These are phyloP conservation scores for Phalacrocorax carbo DNA, from an alignment of 2,113 vertebrate genomes.

Conservation along the genomic window DNA sequence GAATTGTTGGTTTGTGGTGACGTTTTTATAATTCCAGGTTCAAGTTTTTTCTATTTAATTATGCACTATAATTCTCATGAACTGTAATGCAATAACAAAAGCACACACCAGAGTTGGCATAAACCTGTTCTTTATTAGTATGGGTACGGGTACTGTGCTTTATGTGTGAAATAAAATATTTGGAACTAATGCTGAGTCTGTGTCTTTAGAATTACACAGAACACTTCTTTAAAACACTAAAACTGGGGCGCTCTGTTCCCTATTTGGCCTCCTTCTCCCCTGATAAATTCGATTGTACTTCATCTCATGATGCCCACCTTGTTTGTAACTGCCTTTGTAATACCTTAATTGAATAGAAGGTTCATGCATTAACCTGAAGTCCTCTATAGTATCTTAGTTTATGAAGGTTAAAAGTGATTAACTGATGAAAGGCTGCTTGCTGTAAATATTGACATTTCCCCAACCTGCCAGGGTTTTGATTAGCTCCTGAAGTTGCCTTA, in stretches of 20 bases:
- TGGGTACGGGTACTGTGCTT: conserved; percentile 61
- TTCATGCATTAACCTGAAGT: conserved; percentile 66
- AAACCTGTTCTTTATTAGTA: conserved; percentile 77
- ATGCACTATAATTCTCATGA: conserved; percentile 77
- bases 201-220: conserved; percentile 67
- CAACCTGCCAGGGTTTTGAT: conserved; percentile 59
- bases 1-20: conserved; percentile 77
- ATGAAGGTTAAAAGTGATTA: conserved; percentile 73
- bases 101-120: conserved; percentile 70
- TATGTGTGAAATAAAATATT: conserved; percentile 82
- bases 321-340: conserved; percentile 69
- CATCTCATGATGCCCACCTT: conserved; percentile 42
- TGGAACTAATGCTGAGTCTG: conserved; percentile 68
- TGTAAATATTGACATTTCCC: conserved; percentile 72
- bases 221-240: conserved; percentile 41
- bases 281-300: conserved; percentile 63
- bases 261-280: conserved; percentile 45
- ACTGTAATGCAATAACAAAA: conserved; percentile 81
- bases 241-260: conserved; percentile 31
- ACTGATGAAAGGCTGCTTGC: conserved; percentile 71
- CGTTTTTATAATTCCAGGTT: conserved; percentile 81
- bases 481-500: conserved; percentile 63
- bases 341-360: conserved; percentile 66
- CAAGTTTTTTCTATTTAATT: conserved; percentile 80
- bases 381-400: conserved; percentile 62